A percentile compares a stretch with the other conserved stretches of the same genome.
phyloP scores from a whole-genome alignment of 2,797 vertebrate genomes.

The Coracias cyanogaster region DNA sequence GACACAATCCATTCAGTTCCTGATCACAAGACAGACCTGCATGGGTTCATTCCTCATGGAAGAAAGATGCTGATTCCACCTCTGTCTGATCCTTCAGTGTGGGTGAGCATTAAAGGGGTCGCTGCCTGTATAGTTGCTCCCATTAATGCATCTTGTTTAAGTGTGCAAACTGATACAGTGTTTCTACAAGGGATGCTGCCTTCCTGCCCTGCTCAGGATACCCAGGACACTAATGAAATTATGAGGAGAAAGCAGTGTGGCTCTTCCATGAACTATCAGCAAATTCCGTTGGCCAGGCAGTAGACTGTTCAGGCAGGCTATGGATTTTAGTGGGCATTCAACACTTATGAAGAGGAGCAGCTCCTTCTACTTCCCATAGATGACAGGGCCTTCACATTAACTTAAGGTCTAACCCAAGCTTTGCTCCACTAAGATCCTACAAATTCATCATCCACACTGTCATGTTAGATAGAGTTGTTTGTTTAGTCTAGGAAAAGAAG shows the following conservation, averaged over 20 bases:
- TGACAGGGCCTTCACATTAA: neutral
- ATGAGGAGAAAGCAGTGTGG: neutral
- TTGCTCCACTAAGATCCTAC: neutral
- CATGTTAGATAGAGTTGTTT: neutral
- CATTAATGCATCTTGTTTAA: neutral
- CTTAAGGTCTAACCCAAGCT: neutral
- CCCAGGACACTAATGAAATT: neutral
- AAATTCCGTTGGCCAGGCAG: neutral
- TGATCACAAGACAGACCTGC: neutral
- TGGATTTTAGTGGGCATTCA: neutral
- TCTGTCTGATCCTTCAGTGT: neutral
- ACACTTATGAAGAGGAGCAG: neutral
- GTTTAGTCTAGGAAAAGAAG: neutral
- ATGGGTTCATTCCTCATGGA: neutral
- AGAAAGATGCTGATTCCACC: neutral
- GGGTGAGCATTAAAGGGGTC: neutral
- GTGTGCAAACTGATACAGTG: neutral
- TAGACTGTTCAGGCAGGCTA: neutral
- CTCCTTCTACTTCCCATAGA: neutral
- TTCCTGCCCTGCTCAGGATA: neutral
- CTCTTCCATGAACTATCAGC: neutral
- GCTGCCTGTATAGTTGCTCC: neutral
- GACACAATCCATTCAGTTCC: neutral
- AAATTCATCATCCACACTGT: neutral
- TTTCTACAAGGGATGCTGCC: neutral